A percentile compares a stretch with the other conserved stretches of the same genome.
Evolutionary conservation across 2,113 vertebrate genomes (phyloP).

Genomic region (Daphoenositta chrysoptera): DNA sequence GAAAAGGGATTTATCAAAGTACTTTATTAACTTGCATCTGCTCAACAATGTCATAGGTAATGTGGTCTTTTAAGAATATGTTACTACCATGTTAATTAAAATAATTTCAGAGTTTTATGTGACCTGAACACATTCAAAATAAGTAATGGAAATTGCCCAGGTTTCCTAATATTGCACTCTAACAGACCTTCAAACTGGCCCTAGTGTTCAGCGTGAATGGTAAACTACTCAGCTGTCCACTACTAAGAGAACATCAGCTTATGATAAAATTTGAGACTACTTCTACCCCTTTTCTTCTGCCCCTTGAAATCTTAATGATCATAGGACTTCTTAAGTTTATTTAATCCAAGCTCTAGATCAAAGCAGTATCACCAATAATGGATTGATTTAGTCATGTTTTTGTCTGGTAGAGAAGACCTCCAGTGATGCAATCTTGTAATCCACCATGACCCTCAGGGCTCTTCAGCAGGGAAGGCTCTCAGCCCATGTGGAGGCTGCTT

Average conservation of each 20-base stretch:
- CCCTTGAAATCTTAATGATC: background rate
- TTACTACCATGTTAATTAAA: background rate
- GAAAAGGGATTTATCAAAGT: background rate
- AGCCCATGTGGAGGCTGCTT: background rate
- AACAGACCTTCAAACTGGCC: fast-evolving
- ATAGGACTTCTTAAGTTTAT: background rate
- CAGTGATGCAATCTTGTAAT: background rate
- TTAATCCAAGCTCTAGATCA: background rate
- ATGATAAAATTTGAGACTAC: background rate
- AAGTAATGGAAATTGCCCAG: background rate
- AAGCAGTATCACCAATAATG: background rate
- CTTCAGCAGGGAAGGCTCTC: background rate
- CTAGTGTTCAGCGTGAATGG: background rate
- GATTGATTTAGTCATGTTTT: background rate
- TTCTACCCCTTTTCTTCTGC: fast-evolving
- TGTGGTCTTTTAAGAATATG: background rate
- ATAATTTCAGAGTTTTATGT: background rate
- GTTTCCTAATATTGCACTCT: background rate
- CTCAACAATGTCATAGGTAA: background rate
- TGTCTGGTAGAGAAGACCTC: background rate
- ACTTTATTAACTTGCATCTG: slow-evolving; percentile 20
- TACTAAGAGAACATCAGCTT: background rate
- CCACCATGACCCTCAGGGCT: fast-evolving
- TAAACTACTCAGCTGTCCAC: background rate
- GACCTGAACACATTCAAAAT: background rate